These are phyloP conservation scores for Plutomurus gul DNA, from an alignment of 1,140 invertebrate genomes.

Conservation along the genomic window DNA sequence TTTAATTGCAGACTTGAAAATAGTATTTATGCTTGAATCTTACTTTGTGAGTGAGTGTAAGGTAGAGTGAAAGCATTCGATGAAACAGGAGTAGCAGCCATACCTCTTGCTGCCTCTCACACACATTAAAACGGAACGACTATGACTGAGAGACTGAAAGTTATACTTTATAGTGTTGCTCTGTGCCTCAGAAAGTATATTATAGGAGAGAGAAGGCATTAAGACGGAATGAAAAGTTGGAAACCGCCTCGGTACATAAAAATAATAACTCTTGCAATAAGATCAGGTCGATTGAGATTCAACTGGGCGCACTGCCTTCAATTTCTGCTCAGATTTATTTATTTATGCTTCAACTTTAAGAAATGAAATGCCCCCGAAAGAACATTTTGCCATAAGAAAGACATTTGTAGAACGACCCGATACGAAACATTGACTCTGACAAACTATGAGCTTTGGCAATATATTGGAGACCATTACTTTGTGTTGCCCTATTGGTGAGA, in stretches of 20 bases:
- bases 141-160: no score
- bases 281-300: conserved; percentile 25
- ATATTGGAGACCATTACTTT: conserved; percentile 18
- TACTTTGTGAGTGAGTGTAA: not conserved
- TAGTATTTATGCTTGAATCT: no score
- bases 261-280: conserved; percentile 30
- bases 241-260: conserved; percentile 22
- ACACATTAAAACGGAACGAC: no score
- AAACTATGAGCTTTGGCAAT: conserved; percentile 18
- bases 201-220: not conserved
- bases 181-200: no score
- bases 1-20: no score
- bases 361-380: conserved; percentile 20
- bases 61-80: not conserved
- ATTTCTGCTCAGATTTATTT: conserved; percentile 24
- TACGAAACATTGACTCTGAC: conserved; percentile 22
- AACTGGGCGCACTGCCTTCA: conserved; percentile 16
- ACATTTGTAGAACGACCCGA: conserved; percentile 21
- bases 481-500: not conserved
- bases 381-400: conserved; percentile 27
- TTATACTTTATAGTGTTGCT: no score
- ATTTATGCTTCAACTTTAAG: conserved; percentile 19
- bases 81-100: no score
- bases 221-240: conserved; percentile 21
- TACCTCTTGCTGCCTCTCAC: no score